Conservation (phyloP, 2,888 invertebrate species). For the Drosophila pseudotalamancana region DNA sequence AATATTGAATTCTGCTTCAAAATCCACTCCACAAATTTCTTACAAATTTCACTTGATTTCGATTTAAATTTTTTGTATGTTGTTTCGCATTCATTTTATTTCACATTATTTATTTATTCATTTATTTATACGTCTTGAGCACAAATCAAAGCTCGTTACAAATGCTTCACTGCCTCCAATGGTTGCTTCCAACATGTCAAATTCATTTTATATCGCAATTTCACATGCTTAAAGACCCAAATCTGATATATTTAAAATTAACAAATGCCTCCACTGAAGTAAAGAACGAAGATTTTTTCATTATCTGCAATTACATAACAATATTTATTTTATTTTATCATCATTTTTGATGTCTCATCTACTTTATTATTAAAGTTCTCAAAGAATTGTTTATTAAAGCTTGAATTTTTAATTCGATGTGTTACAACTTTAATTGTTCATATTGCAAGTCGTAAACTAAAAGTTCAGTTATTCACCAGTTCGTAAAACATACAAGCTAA, state of each 20-base stretch:
- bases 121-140: slow-evolving; percentile 24
- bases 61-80: slow-evolving; percentile 10
- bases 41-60: slow-evolving; percentile 4
- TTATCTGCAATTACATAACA: no score
- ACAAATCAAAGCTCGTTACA: slow-evolving; percentile 59
- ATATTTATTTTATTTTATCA: no score
- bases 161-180: slow-evolving; percentile 24
- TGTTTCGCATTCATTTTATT: slow-evolving; percentile 13
- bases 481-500: no score
- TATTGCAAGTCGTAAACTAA: no score
- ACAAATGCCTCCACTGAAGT: slow-evolving; percentile 16
- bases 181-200: slow-evolving; percentile 6
- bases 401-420: no score
- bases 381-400: no score
- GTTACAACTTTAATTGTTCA: no score
- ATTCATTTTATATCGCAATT: slow-evolving; percentile 6
- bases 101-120: slow-evolving; percentile 44
- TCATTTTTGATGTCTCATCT: no score
- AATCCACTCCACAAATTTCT: slow-evolving; percentile 35
- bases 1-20: slow-evolving; percentile 54
- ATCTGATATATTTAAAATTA: neutral
- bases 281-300: slow-evolving; percentile 39
- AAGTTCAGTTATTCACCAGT: no score
- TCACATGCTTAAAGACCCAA: slow-evolving; percentile 9
- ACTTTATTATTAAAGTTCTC: no score